Base-by-base conservation (phyloP, 1,140 invertebrate species). In the Steinernema khuongi region DNA sequence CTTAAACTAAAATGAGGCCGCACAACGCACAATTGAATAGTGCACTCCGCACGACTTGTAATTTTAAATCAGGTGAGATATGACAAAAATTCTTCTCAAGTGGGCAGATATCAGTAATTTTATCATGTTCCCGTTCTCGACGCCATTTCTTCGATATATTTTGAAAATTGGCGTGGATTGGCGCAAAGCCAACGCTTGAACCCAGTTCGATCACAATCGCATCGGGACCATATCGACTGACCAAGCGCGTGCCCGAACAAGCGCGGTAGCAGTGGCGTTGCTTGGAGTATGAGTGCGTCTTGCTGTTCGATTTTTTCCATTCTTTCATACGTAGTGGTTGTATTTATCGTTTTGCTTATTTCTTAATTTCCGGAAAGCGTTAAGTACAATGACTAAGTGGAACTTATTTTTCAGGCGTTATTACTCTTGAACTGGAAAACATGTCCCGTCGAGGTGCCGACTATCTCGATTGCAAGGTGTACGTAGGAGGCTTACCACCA, bases 391-490 rank as follows among this genome's bases (percentile, higher is more conserved):
- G n/a, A n/a, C n/a, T n/a, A n/a, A n/a, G n/a, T n/a, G n/a, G n/a
- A n/a, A n/a, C n/a, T n/a, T n/a, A n/a, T n/a, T n/a, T n/a, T n/a
- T n/a, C n/a, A n/a, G n/a, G n/a, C n/a, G n/a, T n/a, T n/a, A n/a
- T n/a, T 22, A 14, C 26, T 60, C 50, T 60, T 22, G 19, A 60
- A 60, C 50, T 22, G 50, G 50, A 60, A 60, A 17, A 17, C 33
- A 44, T 77, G 69, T 76, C 75, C 18, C 81, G 80, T 18, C 81
- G 81, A n/a, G 66, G 70, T 14, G 50, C 50, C 29, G 79, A 80
- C 26, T 74, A 31, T 31, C n/a, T 84, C 41, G 95, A 97, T 85
- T 93, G 93, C 81, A 98, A 98, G 87, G 91, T 97, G 11, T 98
- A 97, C 86, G 93, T 98, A 29, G 96, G 96, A 36, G 94, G 97